phyloP scores from a whole-genome alignment of 2,113 vertebrate species.

The Odocoileus virginianus region DNA sequence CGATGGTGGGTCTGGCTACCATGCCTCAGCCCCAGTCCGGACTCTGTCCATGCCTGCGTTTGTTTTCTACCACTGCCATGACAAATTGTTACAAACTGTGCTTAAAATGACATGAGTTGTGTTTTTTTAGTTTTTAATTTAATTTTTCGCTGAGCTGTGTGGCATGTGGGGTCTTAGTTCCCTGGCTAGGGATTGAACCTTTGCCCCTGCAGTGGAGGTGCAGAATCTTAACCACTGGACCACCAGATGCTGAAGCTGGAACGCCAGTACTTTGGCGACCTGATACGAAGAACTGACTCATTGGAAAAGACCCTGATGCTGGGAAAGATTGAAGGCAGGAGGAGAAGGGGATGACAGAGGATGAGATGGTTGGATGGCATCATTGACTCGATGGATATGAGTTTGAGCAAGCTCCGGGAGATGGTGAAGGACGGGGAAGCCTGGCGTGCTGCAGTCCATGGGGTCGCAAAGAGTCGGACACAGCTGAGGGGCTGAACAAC shows the following conservation, averaged over 20 bases:
- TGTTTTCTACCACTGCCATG: background rate
- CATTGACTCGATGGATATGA: background rate
- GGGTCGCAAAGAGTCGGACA: background rate
- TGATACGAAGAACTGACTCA: background rate
- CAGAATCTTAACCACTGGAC: background rate
- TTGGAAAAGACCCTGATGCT: background rate
- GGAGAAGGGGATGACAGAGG: background rate
- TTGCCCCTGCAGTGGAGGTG: background rate
- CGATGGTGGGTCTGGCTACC: background rate
- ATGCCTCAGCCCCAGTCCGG: rapidly evolving
- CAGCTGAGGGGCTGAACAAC: background rate
- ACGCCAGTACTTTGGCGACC: background rate
- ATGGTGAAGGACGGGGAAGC: background rate
- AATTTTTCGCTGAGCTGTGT: background rate
- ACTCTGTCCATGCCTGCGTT: no score
- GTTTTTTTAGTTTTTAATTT: background rate
- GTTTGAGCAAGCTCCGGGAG: background rate
- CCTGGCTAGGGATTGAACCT: background rate
- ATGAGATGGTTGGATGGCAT: background rate
- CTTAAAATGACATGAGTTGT: background rate
- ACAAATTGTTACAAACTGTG: background rate
- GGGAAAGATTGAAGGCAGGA: background rate
- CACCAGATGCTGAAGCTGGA: background rate
- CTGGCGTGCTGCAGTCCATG: background rate
- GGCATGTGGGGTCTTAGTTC: background rate